Evolutionary conservation across 2,113 vertebrate species (phyloP).

Genomic region (Neofelis nebulosa): DNA sequence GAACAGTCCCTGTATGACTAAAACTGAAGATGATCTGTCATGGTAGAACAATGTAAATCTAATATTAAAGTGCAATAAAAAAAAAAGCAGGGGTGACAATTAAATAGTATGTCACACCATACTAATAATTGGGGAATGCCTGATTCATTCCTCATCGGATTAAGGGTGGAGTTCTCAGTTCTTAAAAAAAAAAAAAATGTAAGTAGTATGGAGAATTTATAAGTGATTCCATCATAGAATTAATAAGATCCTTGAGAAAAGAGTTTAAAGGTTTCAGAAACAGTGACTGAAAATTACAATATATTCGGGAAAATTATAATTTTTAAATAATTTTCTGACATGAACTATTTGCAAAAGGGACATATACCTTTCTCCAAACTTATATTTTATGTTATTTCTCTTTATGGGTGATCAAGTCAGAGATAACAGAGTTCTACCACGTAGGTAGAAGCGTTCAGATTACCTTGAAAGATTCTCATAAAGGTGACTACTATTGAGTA

Average conservation of each 20-base stretch:
- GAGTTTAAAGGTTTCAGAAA: background rate
- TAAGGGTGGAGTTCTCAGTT: background rate
- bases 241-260: background rate
- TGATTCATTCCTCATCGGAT: background rate
- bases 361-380: background rate
- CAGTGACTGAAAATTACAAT: background rate
- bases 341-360: background rate
- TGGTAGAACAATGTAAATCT: background rate
- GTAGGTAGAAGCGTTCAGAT: background rate
- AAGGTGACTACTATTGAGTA: background rate
- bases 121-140: background rate
- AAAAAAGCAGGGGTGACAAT: background rate
- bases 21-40: background rate
- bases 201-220: background rate
- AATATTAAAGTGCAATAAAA: background rate
- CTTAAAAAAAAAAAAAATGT: background rate
- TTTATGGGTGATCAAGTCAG: background rate
- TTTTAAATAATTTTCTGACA: constrained; percentile 1
- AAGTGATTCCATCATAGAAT: background rate
- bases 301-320: background rate
- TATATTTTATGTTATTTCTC: background rate
- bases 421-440: background rate
- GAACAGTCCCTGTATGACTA: background rate
- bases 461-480: background rate
- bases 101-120: background rate